A percentile compares a stretch with the other conserved stretches of the same genome.
These are phyloP conservation scores for Porites cylindrica DNA, from an alignment of 92 coral and sea anemone species.

Conservation along the genomic window DNA sequence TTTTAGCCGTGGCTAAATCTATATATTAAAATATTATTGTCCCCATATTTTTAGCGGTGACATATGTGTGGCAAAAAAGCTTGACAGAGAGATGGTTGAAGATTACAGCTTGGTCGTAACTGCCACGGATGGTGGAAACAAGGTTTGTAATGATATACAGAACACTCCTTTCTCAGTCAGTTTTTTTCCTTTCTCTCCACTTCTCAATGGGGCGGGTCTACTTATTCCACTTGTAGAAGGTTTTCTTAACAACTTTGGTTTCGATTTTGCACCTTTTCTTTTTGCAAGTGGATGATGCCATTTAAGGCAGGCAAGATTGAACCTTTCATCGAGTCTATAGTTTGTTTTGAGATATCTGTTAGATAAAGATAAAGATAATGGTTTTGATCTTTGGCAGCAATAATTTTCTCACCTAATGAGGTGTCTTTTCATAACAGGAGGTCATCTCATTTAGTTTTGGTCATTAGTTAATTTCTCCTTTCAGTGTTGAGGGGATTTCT, in stretches of 20 bases:
- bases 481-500: no score
- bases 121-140: constrained; percentile 80
- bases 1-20: no score
- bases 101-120: constrained; percentile 56
- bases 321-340: not conserved
- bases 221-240: no score
- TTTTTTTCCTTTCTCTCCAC: not conserved
- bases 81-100: constrained; percentile 81
- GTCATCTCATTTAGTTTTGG: no score
- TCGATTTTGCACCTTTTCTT: no score
- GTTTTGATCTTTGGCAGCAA: no score
- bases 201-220: no score
- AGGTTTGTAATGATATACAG: constrained; percentile 21
- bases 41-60: constrained; percentile 10
- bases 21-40: not conserved
- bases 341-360: not conserved
- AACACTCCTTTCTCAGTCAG: not conserved
- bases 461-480: no score
- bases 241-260: no score
- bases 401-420: no score
- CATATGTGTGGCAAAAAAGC: constrained; percentile 16
- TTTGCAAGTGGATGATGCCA: not conserved
- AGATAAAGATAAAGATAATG: not conserved
- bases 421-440: no score
- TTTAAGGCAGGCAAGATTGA: not conserved